phyloP scores from a whole-genome alignment of 2,113 vertebrate species.

The Tyto alba region DNA sequence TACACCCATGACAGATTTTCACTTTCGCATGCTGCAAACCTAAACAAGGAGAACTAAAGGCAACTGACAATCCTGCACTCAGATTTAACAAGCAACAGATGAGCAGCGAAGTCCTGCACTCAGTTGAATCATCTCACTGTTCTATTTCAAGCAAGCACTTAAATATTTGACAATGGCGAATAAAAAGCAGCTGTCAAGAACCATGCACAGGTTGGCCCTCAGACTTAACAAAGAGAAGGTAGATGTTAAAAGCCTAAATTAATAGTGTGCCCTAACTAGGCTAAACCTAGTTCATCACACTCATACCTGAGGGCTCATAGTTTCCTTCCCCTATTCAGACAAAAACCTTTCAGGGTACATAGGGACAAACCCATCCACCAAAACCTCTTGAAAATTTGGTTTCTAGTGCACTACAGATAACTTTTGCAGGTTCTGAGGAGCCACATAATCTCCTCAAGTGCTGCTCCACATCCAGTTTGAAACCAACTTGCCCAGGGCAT shows the following conservation, averaged over 20 bases:
- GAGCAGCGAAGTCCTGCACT: background rate
- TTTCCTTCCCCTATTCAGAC: background rate
- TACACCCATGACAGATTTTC: background rate
- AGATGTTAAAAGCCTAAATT: background rate
- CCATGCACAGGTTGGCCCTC: background rate
- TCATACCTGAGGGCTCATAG: background rate
- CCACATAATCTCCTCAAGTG: background rate
- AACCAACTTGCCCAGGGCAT: background rate
- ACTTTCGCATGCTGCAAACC: background rate
- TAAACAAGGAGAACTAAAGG: slow-evolving; percentile 13
- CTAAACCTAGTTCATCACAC: background rate
- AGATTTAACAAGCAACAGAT: slow-evolving; percentile 4
- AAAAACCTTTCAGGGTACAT: background rate
- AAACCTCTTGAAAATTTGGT: background rate
- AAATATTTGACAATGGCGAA: background rate
- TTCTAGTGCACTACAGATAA: background rate
- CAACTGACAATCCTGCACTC: background rate
- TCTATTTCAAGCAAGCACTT: background rate
- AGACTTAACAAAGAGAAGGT: background rate
- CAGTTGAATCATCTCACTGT: background rate
- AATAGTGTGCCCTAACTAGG: background rate
- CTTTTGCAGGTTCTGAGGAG: background rate
- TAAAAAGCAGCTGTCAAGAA: background rate
- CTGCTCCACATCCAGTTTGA: background rate
- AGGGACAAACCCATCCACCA: background rate